These are phyloP conservation scores for Peromyscus leucopus DNA, from an alignment of 2,113 vertebrate genomes.

Conservation along the genomic window DNA sequence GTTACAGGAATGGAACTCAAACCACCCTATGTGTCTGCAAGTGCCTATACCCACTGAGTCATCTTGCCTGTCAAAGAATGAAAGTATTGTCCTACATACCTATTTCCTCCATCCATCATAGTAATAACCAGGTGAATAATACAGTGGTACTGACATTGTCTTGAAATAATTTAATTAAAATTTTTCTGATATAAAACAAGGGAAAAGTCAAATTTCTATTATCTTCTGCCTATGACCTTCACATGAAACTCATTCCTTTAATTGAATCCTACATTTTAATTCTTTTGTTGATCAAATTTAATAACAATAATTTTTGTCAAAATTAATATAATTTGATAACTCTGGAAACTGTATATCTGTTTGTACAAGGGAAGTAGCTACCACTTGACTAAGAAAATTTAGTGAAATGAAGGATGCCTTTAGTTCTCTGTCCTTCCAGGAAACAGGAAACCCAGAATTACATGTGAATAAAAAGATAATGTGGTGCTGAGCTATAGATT, in stretches of 20 bases:
- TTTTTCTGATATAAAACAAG: slow-evolving; percentile 21
- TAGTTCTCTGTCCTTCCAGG: neutral
- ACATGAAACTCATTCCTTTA: neutral
- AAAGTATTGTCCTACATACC: neutral
- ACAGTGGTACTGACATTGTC: neutral
- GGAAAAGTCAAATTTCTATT: neutral
- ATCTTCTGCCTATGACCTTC: neutral
- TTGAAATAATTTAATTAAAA: slow-evolving; percentile 40
- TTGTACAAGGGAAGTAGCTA: neutral
- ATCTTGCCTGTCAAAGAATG: neutral
- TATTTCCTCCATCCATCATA: neutral
- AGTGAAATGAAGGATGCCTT: neutral
- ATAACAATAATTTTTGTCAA: neutral
- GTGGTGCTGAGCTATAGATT: neutral
- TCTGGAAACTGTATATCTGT: neutral
- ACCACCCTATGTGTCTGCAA: neutral
- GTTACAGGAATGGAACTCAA: neutral
- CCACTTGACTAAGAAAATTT: slow-evolving; percentile 1
- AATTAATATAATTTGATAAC: neutral
- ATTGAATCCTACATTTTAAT: slow-evolving; percentile 33
- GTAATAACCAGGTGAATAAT: neutral
- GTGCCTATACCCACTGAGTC: neutral
- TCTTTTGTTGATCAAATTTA: slow-evolving; percentile 13
- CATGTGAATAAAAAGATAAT: neutral
- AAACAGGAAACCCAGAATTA: neutral